phyloP scores from a whole-genome alignment of 2,113 vertebrate genomes.

The Indicator maculatus region DNA sequence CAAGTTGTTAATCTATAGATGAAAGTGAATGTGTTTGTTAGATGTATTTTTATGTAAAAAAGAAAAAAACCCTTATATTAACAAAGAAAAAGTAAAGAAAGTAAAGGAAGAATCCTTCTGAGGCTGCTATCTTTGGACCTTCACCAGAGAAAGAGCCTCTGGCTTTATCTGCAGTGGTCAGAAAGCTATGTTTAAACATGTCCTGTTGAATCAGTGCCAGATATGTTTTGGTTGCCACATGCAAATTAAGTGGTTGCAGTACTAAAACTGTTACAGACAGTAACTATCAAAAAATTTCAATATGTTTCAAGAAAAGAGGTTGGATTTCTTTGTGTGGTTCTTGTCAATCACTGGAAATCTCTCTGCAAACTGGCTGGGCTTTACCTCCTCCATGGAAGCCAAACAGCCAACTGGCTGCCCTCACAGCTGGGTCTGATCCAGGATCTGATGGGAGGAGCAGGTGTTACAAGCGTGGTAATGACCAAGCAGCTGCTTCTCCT shows the following conservation, averaged over 20 bases:
- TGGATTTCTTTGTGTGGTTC: not conserved
- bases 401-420: not conserved
- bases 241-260: not conserved
- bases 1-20: not conserved
- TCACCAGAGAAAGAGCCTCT: not conserved
- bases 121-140: not conserved
- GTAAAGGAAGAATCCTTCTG: not conserved
- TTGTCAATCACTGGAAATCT: not conserved
- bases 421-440: not conserved
- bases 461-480: not conserved
- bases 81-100: not conserved
- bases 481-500: constrained; percentile 13
- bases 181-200: not conserved
- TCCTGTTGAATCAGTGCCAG: not conserved
- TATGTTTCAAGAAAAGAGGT: not conserved
- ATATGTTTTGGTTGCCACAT: not conserved
- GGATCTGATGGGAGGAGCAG: not conserved
- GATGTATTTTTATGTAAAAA: not conserved
- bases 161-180: not conserved
- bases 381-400: not conserved
- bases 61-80: not conserved
- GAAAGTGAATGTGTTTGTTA: not conserved
- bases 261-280: not conserved
- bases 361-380: not conserved
- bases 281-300: too few species aligned